Conservation (phyloP, 1,140 invertebrate species). For the Anoplolepis gracilipes region DNA sequence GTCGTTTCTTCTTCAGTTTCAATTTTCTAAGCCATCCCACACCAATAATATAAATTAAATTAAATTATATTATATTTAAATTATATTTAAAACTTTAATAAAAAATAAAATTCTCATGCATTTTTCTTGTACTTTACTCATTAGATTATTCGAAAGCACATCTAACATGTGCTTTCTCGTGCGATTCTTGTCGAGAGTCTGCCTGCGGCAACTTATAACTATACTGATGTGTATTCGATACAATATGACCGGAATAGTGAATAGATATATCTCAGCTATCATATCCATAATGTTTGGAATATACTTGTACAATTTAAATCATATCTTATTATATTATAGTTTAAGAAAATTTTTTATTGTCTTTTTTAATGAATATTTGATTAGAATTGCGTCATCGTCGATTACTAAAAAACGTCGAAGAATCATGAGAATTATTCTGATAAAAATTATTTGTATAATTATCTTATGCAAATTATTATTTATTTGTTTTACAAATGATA, state of each 20-base stretch:
- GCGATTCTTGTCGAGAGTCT: constrained; percentile 17
- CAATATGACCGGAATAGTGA: background rate
- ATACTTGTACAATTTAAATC: background rate
- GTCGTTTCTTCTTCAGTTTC: background rate
- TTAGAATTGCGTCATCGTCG: background rate
- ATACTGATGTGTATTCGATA: background rate
- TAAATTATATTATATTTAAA: no score
- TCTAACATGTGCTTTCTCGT: constrained; percentile 20
- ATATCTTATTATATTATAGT: background rate
- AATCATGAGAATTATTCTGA: background rate
- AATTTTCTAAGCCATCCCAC: background rate
- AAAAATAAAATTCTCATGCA: background rate
- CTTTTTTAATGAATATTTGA: background rate
- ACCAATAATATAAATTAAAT: background rate
- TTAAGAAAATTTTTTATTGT: background rate
- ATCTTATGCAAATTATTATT: background rate
- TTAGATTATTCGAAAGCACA: constrained; percentile 18
- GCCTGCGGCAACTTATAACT: background rate
- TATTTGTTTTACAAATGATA: background rate
- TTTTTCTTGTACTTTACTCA: background rate
- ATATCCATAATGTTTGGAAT: background rate
- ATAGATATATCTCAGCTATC: constrained; percentile 2
- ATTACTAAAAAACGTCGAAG: background rate
- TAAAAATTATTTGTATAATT: no score
- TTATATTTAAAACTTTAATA: constrained; percentile 8